A percentile compares a stretch with the other conserved stretches of the same genome.
These are phyloP conservation scores for Chromoteleia sp. DNA, from an alignment of 2,888 invertebrate species.

Conservation along the genomic window DNA sequence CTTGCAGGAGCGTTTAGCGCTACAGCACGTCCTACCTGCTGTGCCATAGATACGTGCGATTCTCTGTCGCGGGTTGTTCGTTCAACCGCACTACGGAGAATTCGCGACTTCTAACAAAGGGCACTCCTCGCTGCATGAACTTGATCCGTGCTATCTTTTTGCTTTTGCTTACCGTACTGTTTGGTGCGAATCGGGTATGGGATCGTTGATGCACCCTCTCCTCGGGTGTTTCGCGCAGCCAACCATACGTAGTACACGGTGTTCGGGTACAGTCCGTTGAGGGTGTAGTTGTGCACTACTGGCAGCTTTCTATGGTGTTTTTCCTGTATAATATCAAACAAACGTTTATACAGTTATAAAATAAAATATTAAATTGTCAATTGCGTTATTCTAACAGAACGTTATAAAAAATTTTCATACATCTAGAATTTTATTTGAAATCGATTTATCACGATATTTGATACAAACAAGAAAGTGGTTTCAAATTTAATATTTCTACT, in stretches of 20 bases:
- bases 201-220: constrained; percentile 98
- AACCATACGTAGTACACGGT: constrained; percentile 98
- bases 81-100: constrained; percentile 45
- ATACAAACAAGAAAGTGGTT: too few species aligned
- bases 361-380: too few species aligned
- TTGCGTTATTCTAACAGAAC: too few species aligned
- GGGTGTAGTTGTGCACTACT: constrained; percentile 93
- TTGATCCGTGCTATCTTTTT: constrained; percentile 69
- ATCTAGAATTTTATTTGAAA: too few species aligned
- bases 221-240: constrained; percentile 96
- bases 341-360: neutral
- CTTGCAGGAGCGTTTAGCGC: constrained; percentile 82
- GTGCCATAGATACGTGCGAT: constrained; percentile 76
- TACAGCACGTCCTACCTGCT: constrained; percentile 82
- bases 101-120: constrained; percentile 68
- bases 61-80: constrained; percentile 50
- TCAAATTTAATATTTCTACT: too few species aligned
- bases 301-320: constrained; percentile 94
- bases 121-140: constrained; percentile 83
- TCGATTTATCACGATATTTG: too few species aligned
- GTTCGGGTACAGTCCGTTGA: constrained; percentile 97
- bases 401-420: neutral
- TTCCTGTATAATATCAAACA: constrained; percentile 85
- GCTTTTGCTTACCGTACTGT: constrained; percentile 95
- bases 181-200: constrained; percentile 97